Conservation (phyloP, 35 echinoderm and acorn worm genomes). For the Chiridota heheva region DNA sequence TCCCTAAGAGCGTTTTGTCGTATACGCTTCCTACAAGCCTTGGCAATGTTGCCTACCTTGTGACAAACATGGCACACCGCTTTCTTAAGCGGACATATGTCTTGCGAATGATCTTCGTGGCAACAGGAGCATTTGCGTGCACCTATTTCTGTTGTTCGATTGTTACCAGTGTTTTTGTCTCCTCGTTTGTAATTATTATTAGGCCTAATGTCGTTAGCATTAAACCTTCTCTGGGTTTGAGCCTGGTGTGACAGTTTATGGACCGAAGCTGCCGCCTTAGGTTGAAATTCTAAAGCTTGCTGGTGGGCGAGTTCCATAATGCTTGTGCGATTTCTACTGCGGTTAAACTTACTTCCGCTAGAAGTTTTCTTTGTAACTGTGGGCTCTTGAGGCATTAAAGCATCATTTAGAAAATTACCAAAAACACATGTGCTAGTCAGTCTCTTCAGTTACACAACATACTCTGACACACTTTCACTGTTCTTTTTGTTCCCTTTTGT, state of each 20-base stretch:
- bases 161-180: slow-evolving; percentile 40
- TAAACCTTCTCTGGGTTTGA: slow-evolving; percentile 7
- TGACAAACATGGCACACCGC: too few species aligned
- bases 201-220: slow-evolving; percentile 30
- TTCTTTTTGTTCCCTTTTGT: slow-evolving; percentile 30
- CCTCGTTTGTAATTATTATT: slow-evolving; percentile 30
- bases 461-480: slow-evolving; percentile 20
- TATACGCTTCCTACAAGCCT: too few species aligned
- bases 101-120: too few species aligned
- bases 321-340: slow-evolving; percentile 28
- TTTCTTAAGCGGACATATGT: too few species aligned
- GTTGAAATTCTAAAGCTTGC: slow-evolving; percentile 27
- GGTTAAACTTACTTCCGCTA: slow-evolving; percentile 38
- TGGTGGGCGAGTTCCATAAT: slow-evolving; percentile 37
- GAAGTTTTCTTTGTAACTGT: slow-evolving; percentile 19
- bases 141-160: slow-evolving; percentile 24
- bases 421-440: slow-evolving; percentile 43
- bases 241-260: slow-evolving; percentile 22
- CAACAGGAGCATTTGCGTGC: too few species aligned
- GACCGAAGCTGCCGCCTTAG: slow-evolving; percentile 10
- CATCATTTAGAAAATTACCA: slow-evolving; percentile 15
- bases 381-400: slow-evolving; percentile 6
- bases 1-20: too few species aligned
- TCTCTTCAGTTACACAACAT: slow-evolving; percentile 47
- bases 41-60: too few species aligned